Evolutionary conservation across 2,113 vertebrate genomes (phyloP).

Genomic region (Neodon shergylaensis): DNA sequence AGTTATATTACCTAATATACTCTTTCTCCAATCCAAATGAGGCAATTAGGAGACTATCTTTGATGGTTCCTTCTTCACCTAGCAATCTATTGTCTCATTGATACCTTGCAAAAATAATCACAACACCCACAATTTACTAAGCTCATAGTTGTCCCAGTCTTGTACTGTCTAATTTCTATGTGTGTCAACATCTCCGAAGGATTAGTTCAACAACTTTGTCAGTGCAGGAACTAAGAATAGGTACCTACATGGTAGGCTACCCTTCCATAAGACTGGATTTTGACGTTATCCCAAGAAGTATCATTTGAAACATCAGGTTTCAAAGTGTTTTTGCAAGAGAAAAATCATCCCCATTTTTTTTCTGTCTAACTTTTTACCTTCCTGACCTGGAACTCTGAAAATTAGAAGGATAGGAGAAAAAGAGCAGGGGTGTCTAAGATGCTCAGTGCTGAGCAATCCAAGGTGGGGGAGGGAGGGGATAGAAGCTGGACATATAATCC

Average conservation of each 20-base stretch:
- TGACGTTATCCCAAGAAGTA: neutral
- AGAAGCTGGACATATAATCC: neutral
- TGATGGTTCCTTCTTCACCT: neutral
- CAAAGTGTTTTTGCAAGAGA: neutral
- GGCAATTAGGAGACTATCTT: neutral
- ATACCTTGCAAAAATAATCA: neutral
- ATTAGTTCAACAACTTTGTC: neutral
- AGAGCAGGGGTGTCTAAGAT: neutral
- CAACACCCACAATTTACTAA: neutral
- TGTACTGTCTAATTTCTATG: neutral
- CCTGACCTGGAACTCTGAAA: neutral
- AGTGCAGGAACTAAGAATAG: neutral
- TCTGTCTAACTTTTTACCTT: neutral
- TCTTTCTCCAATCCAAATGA: conserved; percentile 1
- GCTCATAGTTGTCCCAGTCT: neutral
- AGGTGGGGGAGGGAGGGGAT: accelerated
- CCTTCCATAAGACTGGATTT: neutral
- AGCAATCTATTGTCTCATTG: neutral
- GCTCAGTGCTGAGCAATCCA: neutral
- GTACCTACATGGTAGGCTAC: neutral
- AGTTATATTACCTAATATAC: neutral
- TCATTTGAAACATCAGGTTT: neutral
- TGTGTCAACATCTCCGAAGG: neutral
- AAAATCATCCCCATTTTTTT: neutral
- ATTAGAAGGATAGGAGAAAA: neutral